Conservation (phyloP, 2,113 vertebrate species). For the Ornithorhynchus anatinus region DNA sequence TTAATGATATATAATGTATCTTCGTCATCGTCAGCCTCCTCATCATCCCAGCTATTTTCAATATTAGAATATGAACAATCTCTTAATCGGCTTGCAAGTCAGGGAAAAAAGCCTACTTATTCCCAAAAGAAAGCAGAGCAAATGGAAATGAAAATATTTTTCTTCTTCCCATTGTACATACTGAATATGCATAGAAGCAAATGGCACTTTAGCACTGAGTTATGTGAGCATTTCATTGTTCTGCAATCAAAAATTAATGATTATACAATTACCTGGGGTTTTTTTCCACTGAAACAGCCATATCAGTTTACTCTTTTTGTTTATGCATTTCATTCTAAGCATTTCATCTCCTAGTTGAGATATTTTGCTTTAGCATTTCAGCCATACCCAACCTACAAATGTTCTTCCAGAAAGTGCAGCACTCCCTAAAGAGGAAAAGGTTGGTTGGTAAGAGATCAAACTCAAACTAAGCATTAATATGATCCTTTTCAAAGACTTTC, state of each 20-base stretch:
- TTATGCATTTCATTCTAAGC: not conserved
- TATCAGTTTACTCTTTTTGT: not conserved
- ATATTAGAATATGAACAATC: not conserved
- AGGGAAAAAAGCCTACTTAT: not conserved
- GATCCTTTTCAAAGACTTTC: too few relatives aligned
- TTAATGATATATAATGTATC: too few relatives aligned
- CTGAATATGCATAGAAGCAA: constrained; percentile 10
- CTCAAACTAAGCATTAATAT: too few relatives aligned
- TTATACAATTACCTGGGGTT: not conserved
- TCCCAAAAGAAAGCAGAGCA: not conserved
- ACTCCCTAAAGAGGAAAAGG: not conserved
- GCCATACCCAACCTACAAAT: not conserved
- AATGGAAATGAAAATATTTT: not conserved
- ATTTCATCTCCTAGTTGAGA: not conserved
- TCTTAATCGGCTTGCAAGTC: not conserved
- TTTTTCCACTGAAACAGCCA: not conserved
- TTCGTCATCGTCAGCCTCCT: too few relatives aligned
- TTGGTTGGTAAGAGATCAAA: not conserved
- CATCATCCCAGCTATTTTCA: not conserved
- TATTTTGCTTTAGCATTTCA: not conserved
- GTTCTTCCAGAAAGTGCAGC: constrained; percentile 1
- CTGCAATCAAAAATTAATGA: not conserved
- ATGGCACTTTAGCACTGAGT: not conserved
- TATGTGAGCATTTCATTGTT: not conserved
- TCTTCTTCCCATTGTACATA: not conserved